Evolutionary conservation across 2,113 vertebrate genomes (phyloP).

Genomic region (Mastomys natalensis): DNA sequence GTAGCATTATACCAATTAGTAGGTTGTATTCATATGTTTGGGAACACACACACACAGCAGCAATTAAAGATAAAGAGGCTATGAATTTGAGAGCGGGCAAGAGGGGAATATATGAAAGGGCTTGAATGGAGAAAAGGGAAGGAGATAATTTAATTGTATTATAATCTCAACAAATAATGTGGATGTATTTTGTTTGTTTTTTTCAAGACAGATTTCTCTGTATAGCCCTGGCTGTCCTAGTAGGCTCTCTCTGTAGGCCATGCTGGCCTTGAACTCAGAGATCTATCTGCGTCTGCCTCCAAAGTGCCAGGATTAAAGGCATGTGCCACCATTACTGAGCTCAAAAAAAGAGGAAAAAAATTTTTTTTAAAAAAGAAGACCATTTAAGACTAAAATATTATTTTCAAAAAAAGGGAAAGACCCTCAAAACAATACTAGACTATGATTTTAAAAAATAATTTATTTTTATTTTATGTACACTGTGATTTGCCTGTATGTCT

Average conservation of each 20-base stretch:
- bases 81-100: no score
- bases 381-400: constrained; percentile 20
- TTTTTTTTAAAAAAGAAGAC: background rate
- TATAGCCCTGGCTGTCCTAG: background rate
- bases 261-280: background rate
- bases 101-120: no score
- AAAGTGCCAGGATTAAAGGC: background rate
- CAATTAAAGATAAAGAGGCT: no score
- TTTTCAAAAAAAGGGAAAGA: constrained; percentile 38
- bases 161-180: no score
- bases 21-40: background rate
- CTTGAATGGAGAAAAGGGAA: no score
- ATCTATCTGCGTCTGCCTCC: background rate
- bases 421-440: background rate
- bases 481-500: no score
- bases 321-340: background rate
- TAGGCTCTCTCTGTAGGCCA: background rate
- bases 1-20: background rate
- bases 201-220: background rate
- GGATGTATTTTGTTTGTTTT: background rate
- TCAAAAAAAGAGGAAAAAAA: background rate
- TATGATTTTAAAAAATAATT: background rate
- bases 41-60: no score
- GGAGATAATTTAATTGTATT: no score
- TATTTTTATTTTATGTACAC: no score